Evolutionary conservation across 2,888 invertebrate species (phyloP).

Genomic region (Seladonia tumulorum): DNA sequence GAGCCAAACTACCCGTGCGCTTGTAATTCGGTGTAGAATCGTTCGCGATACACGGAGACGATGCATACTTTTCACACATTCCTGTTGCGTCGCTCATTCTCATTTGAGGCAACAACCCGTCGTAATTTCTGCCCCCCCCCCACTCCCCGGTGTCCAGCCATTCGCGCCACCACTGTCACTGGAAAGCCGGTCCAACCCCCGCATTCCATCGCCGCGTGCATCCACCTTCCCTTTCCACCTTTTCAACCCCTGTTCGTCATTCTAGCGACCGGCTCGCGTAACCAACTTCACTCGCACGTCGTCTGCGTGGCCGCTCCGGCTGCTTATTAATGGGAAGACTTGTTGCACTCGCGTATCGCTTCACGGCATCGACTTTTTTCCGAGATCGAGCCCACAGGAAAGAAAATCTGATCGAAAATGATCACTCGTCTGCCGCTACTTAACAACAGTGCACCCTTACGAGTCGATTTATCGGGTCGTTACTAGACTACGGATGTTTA

Average conservation of each 20-base stretch:
- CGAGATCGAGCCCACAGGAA: neutral
- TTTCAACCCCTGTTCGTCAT: slow-evolving; percentile 43
- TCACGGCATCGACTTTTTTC: slow-evolving; percentile 3
- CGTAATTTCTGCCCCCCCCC: slow-evolving; percentile 50
- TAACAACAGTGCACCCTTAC: neutral
- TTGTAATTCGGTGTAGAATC: slow-evolving; percentile 13
- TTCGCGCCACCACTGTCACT: slow-evolving; percentile 29
- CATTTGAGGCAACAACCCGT: slow-evolving; percentile 40
- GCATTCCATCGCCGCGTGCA: slow-evolving; percentile 13
- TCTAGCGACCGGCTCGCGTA: slow-evolving; percentile 53
- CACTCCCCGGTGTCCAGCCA: slow-evolving; percentile 35
- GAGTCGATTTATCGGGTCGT: too few relatives aligned
- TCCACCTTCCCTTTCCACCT: slow-evolving; percentile 31
- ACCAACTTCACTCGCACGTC: slow-evolving; percentile 60
- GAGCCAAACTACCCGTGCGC: neutral
- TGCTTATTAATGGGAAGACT: slow-evolving; percentile 72
- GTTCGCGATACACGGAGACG: slow-evolving; percentile 16
- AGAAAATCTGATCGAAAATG: neutral
- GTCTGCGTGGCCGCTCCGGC: slow-evolving; percentile 32
- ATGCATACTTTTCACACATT: slow-evolving; percentile 33
- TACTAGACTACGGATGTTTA: too few relatives aligned
- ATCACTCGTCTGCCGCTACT: neutral
- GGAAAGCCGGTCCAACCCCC: slow-evolving; percentile 8
- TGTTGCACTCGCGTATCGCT: slow-evolving; percentile 65
- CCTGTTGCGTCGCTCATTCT: slow-evolving; percentile 54